Conservation (phyloP, 1,140 invertebrate species). For the Drosophila persimilis region DNA sequence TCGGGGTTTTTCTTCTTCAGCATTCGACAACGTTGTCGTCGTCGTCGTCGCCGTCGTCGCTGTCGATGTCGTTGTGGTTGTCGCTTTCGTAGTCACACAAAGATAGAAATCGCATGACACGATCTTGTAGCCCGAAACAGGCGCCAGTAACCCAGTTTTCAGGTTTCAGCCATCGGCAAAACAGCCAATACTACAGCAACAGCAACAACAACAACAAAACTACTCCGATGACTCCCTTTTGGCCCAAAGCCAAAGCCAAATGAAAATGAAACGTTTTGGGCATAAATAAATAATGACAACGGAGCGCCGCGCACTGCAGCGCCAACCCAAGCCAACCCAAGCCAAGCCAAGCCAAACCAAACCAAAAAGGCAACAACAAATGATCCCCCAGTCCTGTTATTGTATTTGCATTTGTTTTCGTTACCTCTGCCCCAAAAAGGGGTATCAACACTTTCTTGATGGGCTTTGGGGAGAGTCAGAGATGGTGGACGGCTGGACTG, state of each 20-base stretch:
- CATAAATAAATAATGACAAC: conserved; percentile 80
- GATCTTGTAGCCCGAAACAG: conserved; percentile 81
- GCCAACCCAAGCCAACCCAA: conserved; percentile 4
- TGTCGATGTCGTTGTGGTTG: conserved; percentile 32
- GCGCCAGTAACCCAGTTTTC: conserved; percentile 81
- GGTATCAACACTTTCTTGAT: conserved; percentile 12
- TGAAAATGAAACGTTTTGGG: conserved; percentile 79
- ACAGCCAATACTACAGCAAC: conserved; percentile 13
- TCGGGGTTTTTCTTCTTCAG: conserved; percentile 74
- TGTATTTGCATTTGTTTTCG: conserved; percentile 52
- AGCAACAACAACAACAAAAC: conserved; percentile 24
- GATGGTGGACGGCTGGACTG: not conserved
- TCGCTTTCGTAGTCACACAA: conserved; percentile 68
- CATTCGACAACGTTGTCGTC: conserved; percentile 47
- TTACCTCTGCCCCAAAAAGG: conserved; percentile 6
- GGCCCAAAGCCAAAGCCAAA: conserved; percentile 43
- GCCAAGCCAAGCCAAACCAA: conserved; percentile 47
- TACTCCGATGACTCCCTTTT: conserved; percentile 64
- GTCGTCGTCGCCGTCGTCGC: conserved; percentile 44
- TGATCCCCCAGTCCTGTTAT: conserved; percentile 35
- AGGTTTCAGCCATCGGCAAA: conserved; percentile 50
- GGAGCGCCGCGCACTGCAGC: conserved; percentile 14
- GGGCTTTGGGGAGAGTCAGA: too few species aligned
- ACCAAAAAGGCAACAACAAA: conserved; percentile 78
- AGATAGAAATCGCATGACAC: conserved; percentile 81